phyloP scores from a whole-genome alignment of 1,140 invertebrate species.

The Drosophila bifasciata region DNA sequence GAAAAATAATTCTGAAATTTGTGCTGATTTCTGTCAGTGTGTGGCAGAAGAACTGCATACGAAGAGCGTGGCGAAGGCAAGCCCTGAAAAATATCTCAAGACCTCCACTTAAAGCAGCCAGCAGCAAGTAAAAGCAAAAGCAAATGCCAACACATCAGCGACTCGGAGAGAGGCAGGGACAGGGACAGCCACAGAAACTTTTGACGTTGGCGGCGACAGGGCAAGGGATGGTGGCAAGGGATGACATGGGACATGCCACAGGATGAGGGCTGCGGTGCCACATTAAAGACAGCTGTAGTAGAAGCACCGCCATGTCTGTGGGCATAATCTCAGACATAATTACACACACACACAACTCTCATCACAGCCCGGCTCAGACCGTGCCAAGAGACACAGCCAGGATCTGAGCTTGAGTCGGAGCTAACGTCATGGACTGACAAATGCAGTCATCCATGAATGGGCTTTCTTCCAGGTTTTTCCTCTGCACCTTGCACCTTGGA shows the following conservation, averaged over 20 bases:
- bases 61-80: slow-evolving; percentile 46
- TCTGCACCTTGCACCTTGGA: slow-evolving; percentile 22
- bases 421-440: slow-evolving; percentile 54
- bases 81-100: slow-evolving; percentile 71
- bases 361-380: slow-evolving; percentile 12
- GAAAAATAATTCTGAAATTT: too few species aligned
- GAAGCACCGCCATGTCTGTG: slow-evolving; percentile 58
- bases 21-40: slow-evolving; percentile 15
- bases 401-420: slow-evolving; percentile 11
- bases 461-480: slow-evolving; percentile 19
- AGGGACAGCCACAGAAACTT: slow-evolving; percentile 66
- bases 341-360: slow-evolving; percentile 56
- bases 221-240: background rate
- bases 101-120: slow-evolving; percentile 72
- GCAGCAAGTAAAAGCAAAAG: slow-evolving; percentile 53
- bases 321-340: slow-evolving; percentile 82
- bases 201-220: slow-evolving; percentile 62
- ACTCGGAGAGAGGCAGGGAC: slow-evolving; percentile 44
- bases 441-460: slow-evolving; percentile 73
- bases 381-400: slow-evolving; percentile 23
- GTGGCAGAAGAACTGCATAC: slow-evolving; percentile 49
- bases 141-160: slow-evolving; percentile 66
- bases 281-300: slow-evolving; percentile 57
- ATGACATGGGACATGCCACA: background rate
- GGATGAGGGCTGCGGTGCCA: slow-evolving; percentile 22